Base-by-base conservation (phyloP, 1,140 invertebrate species). In the Drosophila gunungcola region DNA sequence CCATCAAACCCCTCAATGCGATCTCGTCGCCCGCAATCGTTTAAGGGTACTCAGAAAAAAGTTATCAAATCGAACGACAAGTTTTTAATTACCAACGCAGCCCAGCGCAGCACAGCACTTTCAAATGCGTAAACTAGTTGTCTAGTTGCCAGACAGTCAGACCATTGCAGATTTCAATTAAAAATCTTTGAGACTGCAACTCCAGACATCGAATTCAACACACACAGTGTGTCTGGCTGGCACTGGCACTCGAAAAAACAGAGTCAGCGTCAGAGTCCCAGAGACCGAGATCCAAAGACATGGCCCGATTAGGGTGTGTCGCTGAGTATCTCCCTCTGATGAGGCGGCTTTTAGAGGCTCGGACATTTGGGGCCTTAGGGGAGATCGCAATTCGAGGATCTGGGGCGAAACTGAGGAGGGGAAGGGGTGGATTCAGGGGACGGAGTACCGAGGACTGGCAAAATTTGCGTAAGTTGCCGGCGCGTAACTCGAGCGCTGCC, bases 81-180 rank as follows among this genome's bases (percentile, higher is more conserved):
- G 84, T 89, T 88, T 88, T 83, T 88, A 88, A 88, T 88, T 88
- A 89, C 84, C 67, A 63, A 43, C 46, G 34, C 52, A 36, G 65
- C 38, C 38, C 34, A 63, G 65, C 38, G 41, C 34, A 63, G 52
- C 16, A 53, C 65, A 27, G 65, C 79, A 82, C 83, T 88, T 88
- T 88, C 83, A 65, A 88, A 88, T 89, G 84, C 83, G 84, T 88
- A 89, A 88, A 88, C 83, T 72, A 80, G 83, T 88, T 88, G 84
- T 69, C 57, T 21, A 21, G 16, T 21, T 38, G 73, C 9, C 55
- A 53, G 45, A 52, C 73, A 52, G 56, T 77, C 73, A 32, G 53
- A 77, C 48, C 49, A 74, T 74, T 69, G 80, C 65, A 83, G 83
- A 69, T 86, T 88, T 88, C 84, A 88, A 88, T 88, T 88, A 86